Conservation (phyloP, 2,797 vertebrate species). For the Spizella passerina region DNA sequence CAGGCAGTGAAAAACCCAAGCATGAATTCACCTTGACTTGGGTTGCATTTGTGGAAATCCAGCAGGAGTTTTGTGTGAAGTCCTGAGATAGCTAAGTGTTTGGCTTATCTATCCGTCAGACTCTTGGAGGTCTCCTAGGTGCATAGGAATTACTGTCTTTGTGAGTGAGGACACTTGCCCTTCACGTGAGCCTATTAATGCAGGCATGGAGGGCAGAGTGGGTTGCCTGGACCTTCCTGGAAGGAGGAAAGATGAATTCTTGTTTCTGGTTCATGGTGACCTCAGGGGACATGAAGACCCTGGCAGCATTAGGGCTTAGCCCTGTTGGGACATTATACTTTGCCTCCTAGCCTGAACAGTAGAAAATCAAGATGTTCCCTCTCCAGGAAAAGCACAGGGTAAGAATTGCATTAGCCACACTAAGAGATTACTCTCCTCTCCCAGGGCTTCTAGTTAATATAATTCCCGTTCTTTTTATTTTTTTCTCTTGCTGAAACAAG, state of each 20-base stretch:
- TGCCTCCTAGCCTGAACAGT: not conserved
- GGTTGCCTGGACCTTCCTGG: not conserved
- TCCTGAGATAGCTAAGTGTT: not conserved
- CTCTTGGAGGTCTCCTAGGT: not conserved
- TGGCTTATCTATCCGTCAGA: not conserved
- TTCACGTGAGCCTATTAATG: rapidly evolving
- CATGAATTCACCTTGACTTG: not conserved
- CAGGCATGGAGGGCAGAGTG: not conserved
- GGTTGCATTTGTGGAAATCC: not conserved
- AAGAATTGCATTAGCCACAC: constrained; percentile 35
- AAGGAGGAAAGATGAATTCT: not conserved
- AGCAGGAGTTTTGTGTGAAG: not conserved
- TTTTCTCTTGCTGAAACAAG: constrained; percentile 47
- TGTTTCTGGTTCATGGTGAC: not conserved
- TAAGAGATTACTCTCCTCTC: constrained; percentile 21
- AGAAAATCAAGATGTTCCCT: not conserved
- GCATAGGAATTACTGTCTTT: not conserved
- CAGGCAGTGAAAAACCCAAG: not conserved
- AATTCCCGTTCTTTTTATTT: constrained; percentile 14
- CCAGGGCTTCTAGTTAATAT: constrained; percentile 28
- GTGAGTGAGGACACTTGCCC: rapidly evolving
- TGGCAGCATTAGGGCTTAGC: not conserved
- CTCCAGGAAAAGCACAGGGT: not conserved
- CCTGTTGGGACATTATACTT: not conserved
- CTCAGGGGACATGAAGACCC: rapidly evolving